Conservation (phyloP, 2,797 vertebrate species). For the Ispidina lecontei region DNA sequence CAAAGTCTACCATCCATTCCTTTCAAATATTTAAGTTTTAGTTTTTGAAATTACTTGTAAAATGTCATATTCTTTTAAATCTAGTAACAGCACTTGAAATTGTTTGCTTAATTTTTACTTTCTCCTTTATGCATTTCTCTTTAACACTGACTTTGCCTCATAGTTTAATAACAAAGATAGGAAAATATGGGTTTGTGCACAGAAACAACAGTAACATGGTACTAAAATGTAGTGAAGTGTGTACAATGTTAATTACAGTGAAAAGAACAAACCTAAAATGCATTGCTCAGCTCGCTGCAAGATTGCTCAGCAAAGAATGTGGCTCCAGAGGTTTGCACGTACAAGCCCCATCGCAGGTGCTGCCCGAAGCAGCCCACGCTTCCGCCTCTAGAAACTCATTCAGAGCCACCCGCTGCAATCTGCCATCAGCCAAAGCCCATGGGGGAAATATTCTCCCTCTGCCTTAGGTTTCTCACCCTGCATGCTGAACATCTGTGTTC, state of each 20-base stretch:
- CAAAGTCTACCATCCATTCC: not conserved
- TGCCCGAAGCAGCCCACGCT: too few relatives aligned
- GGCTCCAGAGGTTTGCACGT: too few relatives aligned
- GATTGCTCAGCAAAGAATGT: not conserved
- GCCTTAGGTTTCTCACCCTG: not conserved
- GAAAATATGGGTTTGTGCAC: not conserved
- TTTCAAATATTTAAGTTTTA: not conserved
- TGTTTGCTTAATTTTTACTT: not conserved
- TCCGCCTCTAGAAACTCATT: too few relatives aligned
- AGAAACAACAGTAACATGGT: not conserved
- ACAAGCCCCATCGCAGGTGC: too few relatives aligned
- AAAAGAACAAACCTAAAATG: not conserved
- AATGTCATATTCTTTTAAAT: not conserved
- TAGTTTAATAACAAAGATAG: not conserved
- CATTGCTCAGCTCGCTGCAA: not conserved
- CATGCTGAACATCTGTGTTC: fast-evolving
- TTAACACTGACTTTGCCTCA: not conserved
- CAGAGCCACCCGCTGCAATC: too few relatives aligned
- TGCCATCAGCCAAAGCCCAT: too few relatives aligned
- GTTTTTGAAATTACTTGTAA: not conserved
- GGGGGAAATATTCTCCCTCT: not conserved
- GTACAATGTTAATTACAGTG: not conserved
- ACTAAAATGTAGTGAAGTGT: not conserved
- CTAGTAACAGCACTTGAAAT: not conserved
- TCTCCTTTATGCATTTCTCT: not conserved